A percentile compares a stretch with the other conserved stretches of the same genome.
These are phyloP conservation scores for Eucidaris tribuloides DNA, from an alignment of 35 echinoderm and acorn worm species.

Conservation along the genomic window DNA sequence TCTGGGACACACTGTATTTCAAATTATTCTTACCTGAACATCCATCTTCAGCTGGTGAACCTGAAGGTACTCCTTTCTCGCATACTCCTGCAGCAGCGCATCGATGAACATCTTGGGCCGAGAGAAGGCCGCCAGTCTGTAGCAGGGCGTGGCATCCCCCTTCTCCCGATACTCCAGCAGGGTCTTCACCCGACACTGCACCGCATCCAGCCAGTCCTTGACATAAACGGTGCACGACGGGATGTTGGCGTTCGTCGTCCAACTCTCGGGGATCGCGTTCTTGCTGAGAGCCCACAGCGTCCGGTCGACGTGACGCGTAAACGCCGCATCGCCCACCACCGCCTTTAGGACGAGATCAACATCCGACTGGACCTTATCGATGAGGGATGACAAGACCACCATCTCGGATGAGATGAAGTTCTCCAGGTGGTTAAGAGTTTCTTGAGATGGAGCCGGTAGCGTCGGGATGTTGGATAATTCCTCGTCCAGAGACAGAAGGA, in stretches of 20 bases:
- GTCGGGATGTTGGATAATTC: conserved; percentile 18
- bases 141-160: not conserved
- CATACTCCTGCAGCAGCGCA: conserved; percentile 64
- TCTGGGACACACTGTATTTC: not conserved
- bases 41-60: conserved; percentile 54
- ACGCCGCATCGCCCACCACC: conserved; percentile 40
- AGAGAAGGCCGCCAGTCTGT: conserved; percentile 54
- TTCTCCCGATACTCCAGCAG: conserved; percentile 19
- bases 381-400: not conserved
- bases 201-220: conserved; percentile 21
- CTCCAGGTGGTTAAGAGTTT: conserved; percentile 71
- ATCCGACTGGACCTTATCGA: conserved; percentile 54
- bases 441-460: not conserved
- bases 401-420: conserved; percentile 74
- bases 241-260: conserved; percentile 23
- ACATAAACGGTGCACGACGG: conserved; percentile 4
- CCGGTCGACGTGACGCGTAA: conserved; percentile 26
- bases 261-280: conserved; percentile 33
- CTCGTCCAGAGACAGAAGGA: conserved; percentile 12
- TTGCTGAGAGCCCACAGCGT: conserved; percentile 35
- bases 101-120: conserved; percentile 62
- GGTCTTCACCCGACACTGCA: conserved; percentile 26
- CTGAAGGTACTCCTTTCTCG: conserved; percentile 84
- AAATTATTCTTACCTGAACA: conserved; percentile 45
- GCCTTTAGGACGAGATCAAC: conserved; percentile 44